Evolutionary conservation across 2,113 vertebrate genomes (phyloP).

Genomic region (Sylvietta virens): DNA sequence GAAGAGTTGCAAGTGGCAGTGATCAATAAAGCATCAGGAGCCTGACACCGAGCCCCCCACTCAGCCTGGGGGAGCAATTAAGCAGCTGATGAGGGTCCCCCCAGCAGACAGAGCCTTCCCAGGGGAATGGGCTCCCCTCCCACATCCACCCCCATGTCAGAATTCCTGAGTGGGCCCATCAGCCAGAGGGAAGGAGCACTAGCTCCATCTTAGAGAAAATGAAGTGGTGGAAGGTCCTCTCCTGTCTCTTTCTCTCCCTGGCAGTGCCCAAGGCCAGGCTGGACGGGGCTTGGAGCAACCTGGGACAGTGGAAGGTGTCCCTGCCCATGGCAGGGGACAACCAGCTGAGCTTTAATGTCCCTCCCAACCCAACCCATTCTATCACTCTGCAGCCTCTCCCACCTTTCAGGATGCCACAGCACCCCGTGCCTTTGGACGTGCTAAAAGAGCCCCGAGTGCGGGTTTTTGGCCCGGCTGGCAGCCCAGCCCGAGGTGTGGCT

Average conservation of each 20-base stretch:
- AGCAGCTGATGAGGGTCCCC: not conserved
- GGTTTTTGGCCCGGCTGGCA: accelerated
- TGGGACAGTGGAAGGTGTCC: not conserved
- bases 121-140: not conserved
- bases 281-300: accelerated
- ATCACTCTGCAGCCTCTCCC: not conserved
- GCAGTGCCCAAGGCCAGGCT: not conserved
- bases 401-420: not conserved
- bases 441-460: accelerated
- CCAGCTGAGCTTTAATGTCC: not conserved
- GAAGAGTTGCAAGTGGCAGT: not conserved
- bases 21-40: slow-evolving; percentile 61
- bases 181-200: not conserved
- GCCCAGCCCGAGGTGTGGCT: accelerated
- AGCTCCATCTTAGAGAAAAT: not conserved
- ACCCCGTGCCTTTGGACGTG: accelerated
- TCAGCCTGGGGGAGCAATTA: slow-evolving; percentile 21
- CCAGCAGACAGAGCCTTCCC: not conserved
- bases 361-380: not conserved
- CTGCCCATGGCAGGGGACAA: not conserved
- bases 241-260: not conserved
- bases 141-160: not conserved
- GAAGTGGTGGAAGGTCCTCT: not conserved
- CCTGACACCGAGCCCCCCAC: not conserved
- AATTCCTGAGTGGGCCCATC: not conserved